phyloP scores from a whole-genome alignment of 2,113 vertebrate species.

The Tachysurus fulvidraco region DNA sequence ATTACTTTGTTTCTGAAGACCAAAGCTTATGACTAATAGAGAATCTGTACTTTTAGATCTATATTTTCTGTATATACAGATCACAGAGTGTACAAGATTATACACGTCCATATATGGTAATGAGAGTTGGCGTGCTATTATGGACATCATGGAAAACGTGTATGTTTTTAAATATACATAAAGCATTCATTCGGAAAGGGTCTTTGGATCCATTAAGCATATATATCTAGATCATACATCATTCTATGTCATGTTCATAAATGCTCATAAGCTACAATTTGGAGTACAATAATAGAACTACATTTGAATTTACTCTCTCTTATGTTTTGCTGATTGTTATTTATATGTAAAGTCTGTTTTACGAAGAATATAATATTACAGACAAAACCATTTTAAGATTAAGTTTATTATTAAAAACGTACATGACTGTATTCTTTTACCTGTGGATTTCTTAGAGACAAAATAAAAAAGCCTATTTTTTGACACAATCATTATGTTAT shows the following conservation, averaged over 20 bases:
- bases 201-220: background rate
- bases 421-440: background rate
- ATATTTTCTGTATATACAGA: background rate
- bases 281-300: background rate
- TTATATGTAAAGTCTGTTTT: background rate
- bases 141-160: background rate
- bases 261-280: background rate
- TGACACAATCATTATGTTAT: background rate
- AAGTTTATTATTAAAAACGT: background rate
- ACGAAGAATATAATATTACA: background rate
- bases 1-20: background rate
- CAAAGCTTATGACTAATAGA: background rate
- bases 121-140: background rate
- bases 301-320: background rate
- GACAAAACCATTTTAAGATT: background rate
- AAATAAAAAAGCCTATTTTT: background rate
- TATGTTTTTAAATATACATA: background rate
- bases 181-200: background rate
- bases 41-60: background rate
- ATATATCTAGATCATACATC: background rate
- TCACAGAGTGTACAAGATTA: background rate
- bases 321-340: background rate
- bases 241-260: background rate
- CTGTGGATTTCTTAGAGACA: background rate
- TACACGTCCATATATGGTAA: background rate